Conservation (phyloP, 2,113 vertebrate species). For the Tachysurus fulvidraco region DNA sequence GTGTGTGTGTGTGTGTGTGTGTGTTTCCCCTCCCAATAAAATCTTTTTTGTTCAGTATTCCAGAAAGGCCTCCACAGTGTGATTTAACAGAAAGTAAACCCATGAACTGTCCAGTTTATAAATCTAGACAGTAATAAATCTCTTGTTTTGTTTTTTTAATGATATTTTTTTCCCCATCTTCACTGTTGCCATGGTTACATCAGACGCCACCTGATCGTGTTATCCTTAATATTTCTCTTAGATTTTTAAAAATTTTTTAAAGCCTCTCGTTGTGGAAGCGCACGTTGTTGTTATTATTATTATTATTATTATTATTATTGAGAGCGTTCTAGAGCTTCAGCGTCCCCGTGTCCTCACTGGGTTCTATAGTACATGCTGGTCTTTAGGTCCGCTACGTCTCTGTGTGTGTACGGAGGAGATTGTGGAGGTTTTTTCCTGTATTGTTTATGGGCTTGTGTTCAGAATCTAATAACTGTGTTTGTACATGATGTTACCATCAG, state of each 20-base stretch:
- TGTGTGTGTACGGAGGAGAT: not conserved
- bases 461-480: constrained; percentile 37
- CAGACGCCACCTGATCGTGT: not conserved
- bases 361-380: not conserved
- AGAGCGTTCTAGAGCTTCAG: not conserved
- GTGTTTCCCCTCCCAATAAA: not conserved
- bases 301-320: not conserved
- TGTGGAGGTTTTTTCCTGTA: not conserved
- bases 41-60: not conserved
- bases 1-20: not conserved
- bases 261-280: not conserved
- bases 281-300: not conserved
- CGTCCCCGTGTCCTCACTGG: not conserved
- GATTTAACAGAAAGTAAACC: not conserved
- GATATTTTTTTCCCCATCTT: not conserved
- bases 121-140: not conserved
- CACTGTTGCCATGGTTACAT: not conserved
- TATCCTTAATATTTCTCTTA: not conserved
- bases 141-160: not conserved
- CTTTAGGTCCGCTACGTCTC: not conserved
- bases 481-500: constrained; percentile 61
- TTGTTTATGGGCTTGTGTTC: not conserved
- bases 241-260: not conserved
- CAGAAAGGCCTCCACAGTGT: not conserved
- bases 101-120: no score